Evolutionary conservation across 2,113 vertebrate genomes (phyloP).

Genomic region (Pelvicachromis taeniatus): DNA sequence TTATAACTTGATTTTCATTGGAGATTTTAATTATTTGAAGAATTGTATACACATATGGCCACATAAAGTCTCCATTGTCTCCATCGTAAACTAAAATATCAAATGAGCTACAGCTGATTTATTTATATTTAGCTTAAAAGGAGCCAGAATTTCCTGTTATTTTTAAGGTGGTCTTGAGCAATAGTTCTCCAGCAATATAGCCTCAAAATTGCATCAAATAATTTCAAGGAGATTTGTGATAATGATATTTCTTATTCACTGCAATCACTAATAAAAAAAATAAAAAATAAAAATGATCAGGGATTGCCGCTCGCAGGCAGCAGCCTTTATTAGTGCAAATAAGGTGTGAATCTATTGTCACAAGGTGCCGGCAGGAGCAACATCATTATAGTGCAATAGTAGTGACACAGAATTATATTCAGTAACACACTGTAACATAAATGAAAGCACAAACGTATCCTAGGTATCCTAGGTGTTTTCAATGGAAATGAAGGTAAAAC

Average conservation of each 20-base stretch:
- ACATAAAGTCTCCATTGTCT: background rate
- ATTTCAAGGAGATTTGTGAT: background rate
- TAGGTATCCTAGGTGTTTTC: background rate
- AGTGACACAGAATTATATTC: background rate
- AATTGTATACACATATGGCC: background rate
- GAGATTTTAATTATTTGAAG: background rate
- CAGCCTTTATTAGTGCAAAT: background rate
- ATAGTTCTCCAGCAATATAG: background rate
- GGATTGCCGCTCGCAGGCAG: background rate
- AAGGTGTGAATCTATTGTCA: background rate
- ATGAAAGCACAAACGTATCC: background rate
- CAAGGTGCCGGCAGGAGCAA: background rate
- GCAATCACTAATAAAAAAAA: background rate
- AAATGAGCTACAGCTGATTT: background rate
- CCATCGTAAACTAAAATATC: background rate
- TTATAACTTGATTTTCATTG: background rate
- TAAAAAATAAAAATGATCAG: background rate
- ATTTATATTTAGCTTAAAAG: background rate
- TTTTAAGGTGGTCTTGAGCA: background rate
- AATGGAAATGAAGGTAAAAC: background rate
- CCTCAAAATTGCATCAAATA: background rate
- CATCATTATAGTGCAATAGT: background rate
- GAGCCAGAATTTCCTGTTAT: background rate
- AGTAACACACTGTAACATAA: background rate
- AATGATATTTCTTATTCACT: background rate